Percentiles rank a stretch among this genome's conserved stretches.
Conservation (phyloP, 2,888 invertebrate genomes). For the Rhagonycha fulva region DNA sequence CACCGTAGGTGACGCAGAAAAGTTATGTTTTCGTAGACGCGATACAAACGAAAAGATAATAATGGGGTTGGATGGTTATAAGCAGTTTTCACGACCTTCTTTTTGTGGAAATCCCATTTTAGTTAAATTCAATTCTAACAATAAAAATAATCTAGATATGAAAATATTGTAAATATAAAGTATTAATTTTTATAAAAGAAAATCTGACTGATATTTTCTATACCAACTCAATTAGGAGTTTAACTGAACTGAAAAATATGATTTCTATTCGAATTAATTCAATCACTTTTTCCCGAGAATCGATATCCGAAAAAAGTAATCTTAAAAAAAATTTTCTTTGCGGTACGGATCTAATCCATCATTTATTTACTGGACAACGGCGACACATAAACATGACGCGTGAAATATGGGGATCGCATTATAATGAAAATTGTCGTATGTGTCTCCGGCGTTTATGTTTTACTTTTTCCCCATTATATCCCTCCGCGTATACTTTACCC, state of each 20-base stretch:
- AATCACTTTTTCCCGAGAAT: not conserved
- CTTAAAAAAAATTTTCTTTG: not conserved
- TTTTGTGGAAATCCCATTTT: not conserved
- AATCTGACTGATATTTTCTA: not conserved
- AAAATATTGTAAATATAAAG: not conserved
- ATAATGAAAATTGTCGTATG: not conserved
- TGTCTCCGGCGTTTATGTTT: not conserved
- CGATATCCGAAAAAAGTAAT: not conserved
- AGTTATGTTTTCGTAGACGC: conserved; percentile 23
- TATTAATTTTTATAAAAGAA: not conserved
- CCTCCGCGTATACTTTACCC: not conserved
- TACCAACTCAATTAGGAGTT: not conserved
- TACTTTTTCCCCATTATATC: not conserved
- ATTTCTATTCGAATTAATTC: not conserved
- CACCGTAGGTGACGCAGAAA: conserved; percentile 33
- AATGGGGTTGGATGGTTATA: conserved; percentile 18
- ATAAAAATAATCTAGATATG: not conserved
- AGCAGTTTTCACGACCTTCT: conserved; percentile 11
- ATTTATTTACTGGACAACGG: not conserved
- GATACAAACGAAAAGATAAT: conserved; percentile 26
- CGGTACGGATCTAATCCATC: not conserved
- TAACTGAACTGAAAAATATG: not conserved
- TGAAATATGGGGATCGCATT: not conserved
- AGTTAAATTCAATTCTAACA: not conserved
- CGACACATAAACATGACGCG: not conserved